Conservation (phyloP, 2,888 invertebrate genomes). For the Cheilosia vernalis region DNA sequence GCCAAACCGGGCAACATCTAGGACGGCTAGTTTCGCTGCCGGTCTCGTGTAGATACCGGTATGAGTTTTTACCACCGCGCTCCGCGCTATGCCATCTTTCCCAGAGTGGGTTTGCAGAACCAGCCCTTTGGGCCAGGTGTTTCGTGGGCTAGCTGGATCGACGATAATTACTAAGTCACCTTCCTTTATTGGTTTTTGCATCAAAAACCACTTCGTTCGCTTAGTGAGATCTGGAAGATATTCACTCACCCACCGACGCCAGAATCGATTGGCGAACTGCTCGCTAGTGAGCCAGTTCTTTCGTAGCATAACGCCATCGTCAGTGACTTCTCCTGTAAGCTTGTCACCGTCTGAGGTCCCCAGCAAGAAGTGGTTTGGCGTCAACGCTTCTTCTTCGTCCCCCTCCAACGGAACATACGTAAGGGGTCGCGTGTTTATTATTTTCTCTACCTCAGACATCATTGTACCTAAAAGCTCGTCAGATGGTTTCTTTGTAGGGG, state of each 20-base stretch:
- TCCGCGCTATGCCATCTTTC: too few relatives aligned
- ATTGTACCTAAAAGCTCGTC: slow-evolving; percentile 67
- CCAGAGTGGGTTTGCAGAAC: too few relatives aligned
- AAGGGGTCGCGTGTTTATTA: slow-evolving; percentile 74
- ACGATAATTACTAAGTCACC: too few relatives aligned
- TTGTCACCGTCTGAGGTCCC: slow-evolving; percentile 36
- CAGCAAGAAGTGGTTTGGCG: slow-evolving; percentile 76
- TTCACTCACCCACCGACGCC: background rate
- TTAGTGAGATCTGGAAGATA: slow-evolving; percentile 1
- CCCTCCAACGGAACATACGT: slow-evolving; percentile 36
- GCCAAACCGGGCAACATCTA: too few relatives aligned
- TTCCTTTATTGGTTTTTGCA: too few relatives aligned
- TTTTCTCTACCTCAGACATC: slow-evolving; percentile 55
- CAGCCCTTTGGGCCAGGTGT: too few relatives aligned
- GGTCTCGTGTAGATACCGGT: too few relatives aligned
- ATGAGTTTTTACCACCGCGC: too few relatives aligned
- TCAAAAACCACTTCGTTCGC: slow-evolving; percentile 52
- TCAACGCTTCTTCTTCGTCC: slow-evolving; percentile 64
- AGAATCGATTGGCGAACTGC: background rate
- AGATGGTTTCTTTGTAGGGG: slow-evolving; percentile 61
- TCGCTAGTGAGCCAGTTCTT: slow-evolving; percentile 32
- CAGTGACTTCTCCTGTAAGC: slow-evolving; percentile 8
- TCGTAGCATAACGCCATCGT: slow-evolving; percentile 14
- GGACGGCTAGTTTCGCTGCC: too few relatives aligned
- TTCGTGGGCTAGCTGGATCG: too few relatives aligned